These are phyloP conservation scores for Scortum barcoo DNA, from an alignment of 2,113 vertebrate genomes.

Conservation along the genomic window DNA sequence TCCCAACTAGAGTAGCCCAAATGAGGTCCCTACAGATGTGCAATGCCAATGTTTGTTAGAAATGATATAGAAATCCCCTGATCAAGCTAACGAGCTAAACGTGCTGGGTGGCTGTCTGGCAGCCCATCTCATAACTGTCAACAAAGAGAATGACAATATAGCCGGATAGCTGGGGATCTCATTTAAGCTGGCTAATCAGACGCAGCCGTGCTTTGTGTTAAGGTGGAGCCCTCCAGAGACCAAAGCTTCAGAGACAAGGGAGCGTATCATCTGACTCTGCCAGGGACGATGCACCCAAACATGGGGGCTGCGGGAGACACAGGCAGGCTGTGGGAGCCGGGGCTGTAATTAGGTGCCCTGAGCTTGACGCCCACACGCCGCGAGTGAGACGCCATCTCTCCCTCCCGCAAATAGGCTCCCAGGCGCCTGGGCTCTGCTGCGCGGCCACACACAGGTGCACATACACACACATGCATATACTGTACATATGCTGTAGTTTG, in stretches of 20 bases:
- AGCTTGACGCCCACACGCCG: conserved; percentile 76
- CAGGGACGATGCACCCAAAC: conserved; percentile 80
- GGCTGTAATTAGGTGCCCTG: conserved; percentile 80
- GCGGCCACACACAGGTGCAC: conserved; percentile 25
- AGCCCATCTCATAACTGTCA: conserved; percentile 59
- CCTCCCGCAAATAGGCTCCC: conserved; percentile 64
- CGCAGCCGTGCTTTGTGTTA: conserved; percentile 46
- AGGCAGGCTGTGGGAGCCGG: conserved; percentile 63
- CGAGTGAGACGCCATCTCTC: conserved; percentile 61
- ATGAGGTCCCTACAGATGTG: conserved; percentile 66
- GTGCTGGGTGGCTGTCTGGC: conserved; percentile 51
- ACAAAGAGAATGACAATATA: conserved; percentile 72
- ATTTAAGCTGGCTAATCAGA: conserved; percentile 78
- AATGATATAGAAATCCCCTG: conserved; percentile 55
- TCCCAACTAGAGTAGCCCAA: conserved; percentile 50
- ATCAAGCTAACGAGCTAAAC: conserved; percentile 66
- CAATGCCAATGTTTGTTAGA: conserved; percentile 54
- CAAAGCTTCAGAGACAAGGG: conserved; percentile 53
- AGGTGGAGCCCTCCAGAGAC: conserved; percentile 75
- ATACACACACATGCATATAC: neutral
- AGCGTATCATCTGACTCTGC: conserved; percentile 67
- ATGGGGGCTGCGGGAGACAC: conserved; percentile 68
- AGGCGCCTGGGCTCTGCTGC: conserved; percentile 37
- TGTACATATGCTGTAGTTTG: conserved; percentile 1
- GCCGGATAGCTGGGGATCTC: conserved; percentile 73